phyloP scores from a whole-genome alignment of 2,113 vertebrate genomes.

The Vidua chalybeata region DNA sequence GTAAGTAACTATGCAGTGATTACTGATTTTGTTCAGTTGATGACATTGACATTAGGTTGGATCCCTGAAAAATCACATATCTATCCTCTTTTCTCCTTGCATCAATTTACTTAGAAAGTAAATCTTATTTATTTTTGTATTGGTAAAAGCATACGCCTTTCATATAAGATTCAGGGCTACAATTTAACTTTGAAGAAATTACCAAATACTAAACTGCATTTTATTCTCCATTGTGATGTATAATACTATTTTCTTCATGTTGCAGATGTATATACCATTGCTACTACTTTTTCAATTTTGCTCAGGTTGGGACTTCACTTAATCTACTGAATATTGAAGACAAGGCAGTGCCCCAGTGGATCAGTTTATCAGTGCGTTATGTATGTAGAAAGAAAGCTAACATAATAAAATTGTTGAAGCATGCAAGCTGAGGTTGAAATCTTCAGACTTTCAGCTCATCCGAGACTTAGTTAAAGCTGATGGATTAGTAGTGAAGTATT shows the following conservation, averaged over 20 bases:
- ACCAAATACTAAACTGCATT: not conserved
- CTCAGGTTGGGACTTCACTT: conserved; percentile 17
- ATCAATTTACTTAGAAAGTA: not conserved
- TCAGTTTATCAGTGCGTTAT: conserved; percentile 53
- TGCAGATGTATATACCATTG: not conserved
- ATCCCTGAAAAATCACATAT: not conserved
- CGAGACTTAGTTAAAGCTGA: conserved; percentile 31
- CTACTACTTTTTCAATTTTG: not conserved
- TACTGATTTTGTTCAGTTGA: not conserved
- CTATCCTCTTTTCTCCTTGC: not conserved
- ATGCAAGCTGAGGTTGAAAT: conserved; percentile 29
- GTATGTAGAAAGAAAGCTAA: not conserved
- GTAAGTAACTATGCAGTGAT: not conserved
- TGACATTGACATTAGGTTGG: not conserved
- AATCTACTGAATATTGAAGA: conserved; percentile 34
- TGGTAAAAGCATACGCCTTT: not conserved
- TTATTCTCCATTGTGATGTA: not conserved
- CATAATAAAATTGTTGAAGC: conserved; percentile 54
- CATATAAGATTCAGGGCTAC: not conserved
- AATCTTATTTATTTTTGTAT: not conserved
- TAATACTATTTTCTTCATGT: not conserved
- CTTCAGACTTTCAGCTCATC: conserved; percentile 15
- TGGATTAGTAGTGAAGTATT: conserved; percentile 44
- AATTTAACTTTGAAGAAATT: conserved; percentile 2
- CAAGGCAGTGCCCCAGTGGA: not conserved